These are phyloP conservation scores for Anolis carolinensis DNA, from an alignment of 2,113 vertebrate genomes.

Conservation along the genomic window DNA sequence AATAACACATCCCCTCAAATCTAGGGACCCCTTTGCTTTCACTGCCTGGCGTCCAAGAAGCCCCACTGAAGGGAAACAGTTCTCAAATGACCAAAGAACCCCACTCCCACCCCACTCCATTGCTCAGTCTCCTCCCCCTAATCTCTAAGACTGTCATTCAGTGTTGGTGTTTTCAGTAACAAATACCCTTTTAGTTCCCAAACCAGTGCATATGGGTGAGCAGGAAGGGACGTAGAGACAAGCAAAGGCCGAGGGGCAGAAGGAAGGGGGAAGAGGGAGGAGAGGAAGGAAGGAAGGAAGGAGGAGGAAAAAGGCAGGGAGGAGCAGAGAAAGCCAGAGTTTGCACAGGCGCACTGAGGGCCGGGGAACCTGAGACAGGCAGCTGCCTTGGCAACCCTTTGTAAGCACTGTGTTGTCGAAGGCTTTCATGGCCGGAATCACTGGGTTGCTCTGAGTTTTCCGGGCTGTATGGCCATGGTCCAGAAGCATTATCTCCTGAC, in stretches of 20 bases:
- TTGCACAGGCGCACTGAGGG: conserved; percentile 40
- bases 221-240: neutral
- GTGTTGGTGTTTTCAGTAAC: neutral
- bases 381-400: conserved; percentile 44
- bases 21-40: neutral
- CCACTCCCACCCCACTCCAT: neutral
- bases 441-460: too few species aligned
- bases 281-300: neutral
- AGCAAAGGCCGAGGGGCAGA: neutral
- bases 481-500: too few species aligned
- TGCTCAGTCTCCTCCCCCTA: neutral
- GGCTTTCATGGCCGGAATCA: too few species aligned
- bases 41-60: too few species aligned
- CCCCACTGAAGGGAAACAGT: neutral
- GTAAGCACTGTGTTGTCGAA: too few species aligned
- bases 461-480: too few species aligned
- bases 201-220: neutral
- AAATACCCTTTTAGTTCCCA: too few species aligned
- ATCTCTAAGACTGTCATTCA: neutral
- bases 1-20: too few species aligned
- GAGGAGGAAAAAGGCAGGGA: neutral
- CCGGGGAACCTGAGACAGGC: conserved; percentile 26
- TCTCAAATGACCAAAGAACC: neutral
- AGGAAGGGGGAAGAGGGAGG: neutral
- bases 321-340: neutral